These are phyloP conservation scores for Microctenopoma steveboyesi DNA, from an alignment of 2,797 vertebrate species.

Conservation along the genomic window DNA sequence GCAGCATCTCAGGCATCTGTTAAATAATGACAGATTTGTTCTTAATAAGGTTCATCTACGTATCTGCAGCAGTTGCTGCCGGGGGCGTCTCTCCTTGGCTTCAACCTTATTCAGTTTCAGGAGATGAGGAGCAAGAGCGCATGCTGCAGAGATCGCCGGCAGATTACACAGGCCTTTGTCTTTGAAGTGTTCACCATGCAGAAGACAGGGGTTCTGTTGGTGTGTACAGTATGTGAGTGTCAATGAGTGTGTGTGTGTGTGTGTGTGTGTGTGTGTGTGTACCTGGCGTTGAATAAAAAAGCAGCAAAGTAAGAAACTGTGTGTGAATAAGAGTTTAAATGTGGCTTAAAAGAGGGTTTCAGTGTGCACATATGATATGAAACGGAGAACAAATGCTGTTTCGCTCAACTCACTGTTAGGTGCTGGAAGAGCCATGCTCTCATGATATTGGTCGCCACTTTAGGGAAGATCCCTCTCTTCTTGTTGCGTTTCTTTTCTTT, in stretches of 20 bases:
- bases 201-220: conserved; percentile 17
- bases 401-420: conserved; percentile 94
- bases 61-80: conserved; percentile 64
- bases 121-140: conserved; percentile 55
- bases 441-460: conserved; percentile 99
- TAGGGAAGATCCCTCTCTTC: conserved; percentile 99
- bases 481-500: conserved; percentile 99
- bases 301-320: not conserved
- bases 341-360: conserved; percentile 34
- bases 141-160: conserved; percentile 48
- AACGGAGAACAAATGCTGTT: conserved; percentile 29
- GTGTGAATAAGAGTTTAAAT: not conserved
- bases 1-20: conserved; percentile 59
- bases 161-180: conserved; percentile 64
- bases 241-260: conserved; percentile 34
- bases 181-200: conserved; percentile 68
- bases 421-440: conserved; percentile 99
- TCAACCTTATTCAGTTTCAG: conserved; percentile 72
- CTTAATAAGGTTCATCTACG: conserved; percentile 74
- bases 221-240: conserved; percentile 19
- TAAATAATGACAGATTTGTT: conserved; percentile 72
- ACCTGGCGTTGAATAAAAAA: conserved; percentile 17
- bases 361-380: conserved; percentile 35
- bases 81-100: conserved; percentile 65
- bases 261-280: conserved; percentile 23